Evolutionary conservation across 2,797 vertebrate genomes (phyloP), one percentile per base, ranked within the genome.

Genomic region (Sorex maritimensis): DNA sequence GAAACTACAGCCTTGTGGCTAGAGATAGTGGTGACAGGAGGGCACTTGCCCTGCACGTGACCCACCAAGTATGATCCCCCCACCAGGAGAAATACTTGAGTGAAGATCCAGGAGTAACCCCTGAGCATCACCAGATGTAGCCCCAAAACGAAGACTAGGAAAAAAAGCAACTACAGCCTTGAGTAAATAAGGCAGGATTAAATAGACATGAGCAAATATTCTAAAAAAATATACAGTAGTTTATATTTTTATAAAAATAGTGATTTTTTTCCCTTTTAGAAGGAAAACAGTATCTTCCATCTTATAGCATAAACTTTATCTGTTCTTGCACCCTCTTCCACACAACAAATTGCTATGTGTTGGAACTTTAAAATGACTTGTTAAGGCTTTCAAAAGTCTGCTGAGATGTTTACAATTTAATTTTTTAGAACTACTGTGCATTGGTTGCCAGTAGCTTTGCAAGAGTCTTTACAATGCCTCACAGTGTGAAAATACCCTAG

Each of bases 401-500:
- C 72, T 84, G 46, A 86, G 6, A 15, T 0, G 2, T 21, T 3
- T 69, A 65, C 34, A 67, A 52, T 44, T 90, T 61, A 38, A 73
- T 75, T 65, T 61, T 13, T 44, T 73, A 68, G 34, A 75, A 94
- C 44, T 80, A 44, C 38, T 82, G 15, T 7, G 19, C 28, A 68
- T 6, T 87, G 11, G 26, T 81, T 82, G 79, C 78, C 72, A 81
- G n/a, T 12, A 49, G 24, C 15, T 13, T 9, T 75, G 14, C 67
- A 88, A 74, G 10, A 15, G 13, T 34, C 68, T 21, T 68, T 21
- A 46, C 55, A 69, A 3, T 82, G 68, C 30, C 65, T 81, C 75
- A 55, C 77, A 89, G 10, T 1, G 2, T 74, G 74, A 61, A 93
- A 92, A 67, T 84, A 81, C 34, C 87, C 87, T 83, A 30, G 30